phyloP scores from a whole-genome alignment of 2,113 vertebrate genomes.

The Calonectris borealis region DNA sequence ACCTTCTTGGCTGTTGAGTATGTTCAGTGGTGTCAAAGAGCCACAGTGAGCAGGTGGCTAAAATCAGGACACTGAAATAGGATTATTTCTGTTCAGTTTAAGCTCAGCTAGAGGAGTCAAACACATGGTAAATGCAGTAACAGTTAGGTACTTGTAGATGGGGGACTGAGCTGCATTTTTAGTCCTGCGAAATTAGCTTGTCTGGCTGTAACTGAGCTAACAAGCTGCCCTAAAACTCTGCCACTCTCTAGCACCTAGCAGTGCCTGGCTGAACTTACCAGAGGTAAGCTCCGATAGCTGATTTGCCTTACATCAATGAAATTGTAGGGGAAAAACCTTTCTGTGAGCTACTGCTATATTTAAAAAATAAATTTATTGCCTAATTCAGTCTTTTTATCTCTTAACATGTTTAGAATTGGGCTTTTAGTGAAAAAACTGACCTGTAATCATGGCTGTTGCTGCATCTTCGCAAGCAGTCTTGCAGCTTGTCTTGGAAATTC shows the following conservation, averaged over 20 bases:
- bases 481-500: constrained; percentile 9
- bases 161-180: not conserved
- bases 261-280: too few relatives aligned
- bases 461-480: not conserved
- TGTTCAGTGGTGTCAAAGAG: not conserved
- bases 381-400: not conserved
- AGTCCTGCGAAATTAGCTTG: not conserved
- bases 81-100: not conserved
- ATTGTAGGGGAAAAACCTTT: not conserved
- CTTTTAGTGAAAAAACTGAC: not conserved
- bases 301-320: not conserved
- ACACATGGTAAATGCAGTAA: not conserved
- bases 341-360: not conserved
- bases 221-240: not conserved
- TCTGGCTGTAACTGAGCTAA: not conserved
- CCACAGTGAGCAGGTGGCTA: not conserved
- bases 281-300: not conserved
- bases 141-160: not conserved
- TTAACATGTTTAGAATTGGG: not conserved
- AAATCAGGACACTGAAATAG: not conserved
- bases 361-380: not conserved
- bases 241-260: too few relatives aligned
- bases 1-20: not conserved
- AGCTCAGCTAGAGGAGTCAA: not conserved
- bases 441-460: not conserved